phyloP scores from a whole-genome alignment of 2,797 vertebrate species.

The Setipinna tenuifilis region DNA sequence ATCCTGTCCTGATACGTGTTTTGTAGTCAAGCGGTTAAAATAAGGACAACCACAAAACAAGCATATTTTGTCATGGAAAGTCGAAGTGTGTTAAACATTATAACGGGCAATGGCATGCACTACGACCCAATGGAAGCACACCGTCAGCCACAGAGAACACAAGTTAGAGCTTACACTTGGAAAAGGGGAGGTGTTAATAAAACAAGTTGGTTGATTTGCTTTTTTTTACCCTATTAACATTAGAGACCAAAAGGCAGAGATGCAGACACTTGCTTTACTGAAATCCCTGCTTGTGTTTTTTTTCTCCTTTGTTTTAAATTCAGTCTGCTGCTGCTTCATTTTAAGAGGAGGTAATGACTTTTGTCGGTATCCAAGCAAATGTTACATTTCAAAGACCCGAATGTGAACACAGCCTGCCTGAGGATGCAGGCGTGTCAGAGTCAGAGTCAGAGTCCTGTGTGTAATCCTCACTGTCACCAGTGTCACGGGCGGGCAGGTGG shows the following conservation, averaged over 20 bases:
- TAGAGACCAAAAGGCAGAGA: neutral
- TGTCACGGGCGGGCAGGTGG: neutral
- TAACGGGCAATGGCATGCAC: neutral
- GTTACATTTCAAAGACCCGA: neutral
- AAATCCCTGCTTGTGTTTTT: too few relatives aligned
- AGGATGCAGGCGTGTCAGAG: neutral
- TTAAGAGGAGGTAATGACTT: too few relatives aligned
- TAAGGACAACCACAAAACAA: neutral
- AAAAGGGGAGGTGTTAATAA: neutral
- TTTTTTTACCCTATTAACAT: neutral
- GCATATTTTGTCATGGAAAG: constrained; percentile 18
- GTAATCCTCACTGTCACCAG: neutral
- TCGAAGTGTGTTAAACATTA: neutral
- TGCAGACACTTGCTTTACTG: too few relatives aligned
- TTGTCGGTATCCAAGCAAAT: too few relatives aligned
- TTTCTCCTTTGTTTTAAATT: too few relatives aligned
- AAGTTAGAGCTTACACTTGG: neutral
- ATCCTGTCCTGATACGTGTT: neutral
- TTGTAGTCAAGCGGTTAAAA: neutral
- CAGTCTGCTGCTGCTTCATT: too few relatives aligned
- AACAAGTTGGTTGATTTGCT: neutral
- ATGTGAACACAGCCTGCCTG: neutral
- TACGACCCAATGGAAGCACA: neutral
- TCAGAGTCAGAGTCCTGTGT: neutral
- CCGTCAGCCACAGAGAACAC: neutral